phyloP scores from a whole-genome alignment of 2,113 vertebrate genomes.

The Todiramphus saurophagus region DNA sequence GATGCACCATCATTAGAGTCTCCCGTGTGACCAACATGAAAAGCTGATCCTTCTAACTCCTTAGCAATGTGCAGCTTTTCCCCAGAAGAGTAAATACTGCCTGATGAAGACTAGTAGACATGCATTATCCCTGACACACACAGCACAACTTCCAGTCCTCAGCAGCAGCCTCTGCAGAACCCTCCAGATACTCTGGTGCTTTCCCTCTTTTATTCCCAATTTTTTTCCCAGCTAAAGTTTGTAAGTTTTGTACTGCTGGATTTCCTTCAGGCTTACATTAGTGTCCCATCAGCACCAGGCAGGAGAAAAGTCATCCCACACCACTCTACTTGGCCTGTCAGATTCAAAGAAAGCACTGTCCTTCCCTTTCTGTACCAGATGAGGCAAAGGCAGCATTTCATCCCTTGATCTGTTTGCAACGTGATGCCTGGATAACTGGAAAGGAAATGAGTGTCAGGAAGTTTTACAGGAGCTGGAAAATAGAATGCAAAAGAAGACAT shows the following conservation, averaged over 20 bases:
- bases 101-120: not conserved
- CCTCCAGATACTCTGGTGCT: not conserved
- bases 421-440: not conserved
- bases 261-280: not conserved
- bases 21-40: not conserved
- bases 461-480: not conserved
- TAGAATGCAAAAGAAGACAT: not conserved
- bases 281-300: not conserved
- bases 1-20: no score
- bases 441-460: not conserved
- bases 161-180: not conserved
- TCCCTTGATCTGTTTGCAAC: not conserved
- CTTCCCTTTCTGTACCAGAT: not conserved
- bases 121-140: not conserved
- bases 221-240: not conserved
- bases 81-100: not conserved
- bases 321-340: not conserved
- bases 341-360: not conserved
- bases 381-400: accelerated
- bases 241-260: not conserved
- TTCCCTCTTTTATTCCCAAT: not conserved
- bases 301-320: not conserved
- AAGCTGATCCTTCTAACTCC: not conserved
- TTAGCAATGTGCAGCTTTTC: accelerated
- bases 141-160: not conserved